phyloP scores from a whole-genome alignment of 2,113 vertebrate genomes.

The Psephotus haematonotus region DNA sequence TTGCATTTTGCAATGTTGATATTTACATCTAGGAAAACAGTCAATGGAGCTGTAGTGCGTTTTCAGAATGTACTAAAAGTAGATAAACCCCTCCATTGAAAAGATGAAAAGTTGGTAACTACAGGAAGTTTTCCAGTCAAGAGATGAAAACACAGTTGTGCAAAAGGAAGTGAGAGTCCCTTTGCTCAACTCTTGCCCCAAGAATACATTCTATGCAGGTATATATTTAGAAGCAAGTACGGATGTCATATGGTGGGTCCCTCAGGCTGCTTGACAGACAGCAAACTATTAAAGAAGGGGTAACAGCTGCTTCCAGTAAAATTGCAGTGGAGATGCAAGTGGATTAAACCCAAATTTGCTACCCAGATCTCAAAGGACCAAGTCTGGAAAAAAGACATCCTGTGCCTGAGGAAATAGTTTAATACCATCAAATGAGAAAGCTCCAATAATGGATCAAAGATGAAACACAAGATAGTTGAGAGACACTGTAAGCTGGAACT shows the following conservation, averaged over 20 bases:
- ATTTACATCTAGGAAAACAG: background rate
- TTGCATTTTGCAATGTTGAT: background rate
- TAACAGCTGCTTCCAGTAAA: constrained; percentile 50
- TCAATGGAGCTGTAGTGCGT: background rate
- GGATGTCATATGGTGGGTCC: constrained; percentile 35
- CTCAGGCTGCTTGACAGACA: background rate
- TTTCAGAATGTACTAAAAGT: background rate
- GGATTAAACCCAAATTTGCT: constrained; percentile 44
- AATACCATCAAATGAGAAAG: background rate
- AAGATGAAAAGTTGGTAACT: background rate
- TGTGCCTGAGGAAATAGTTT: constrained; percentile 44
- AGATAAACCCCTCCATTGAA: background rate
- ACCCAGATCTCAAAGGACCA: constrained; percentile 25
- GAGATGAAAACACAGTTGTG: background rate
- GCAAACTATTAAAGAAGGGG: constrained; percentile 6
- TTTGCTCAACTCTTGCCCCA: constrained; percentile 18
- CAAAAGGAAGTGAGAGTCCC: constrained; percentile 2
- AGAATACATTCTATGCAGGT: constrained; percentile 30
- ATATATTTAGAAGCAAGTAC: constrained; percentile 15
- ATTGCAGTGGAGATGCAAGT: constrained; percentile 1
- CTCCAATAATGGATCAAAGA: constrained; percentile 32
- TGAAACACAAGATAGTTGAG: background rate
- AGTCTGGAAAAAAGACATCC: constrained; percentile 20
- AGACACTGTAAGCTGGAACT: background rate
- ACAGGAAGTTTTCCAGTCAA: background rate